These are phyloP conservation scores for Dromius quadrimaculatus DNA, from an alignment of 2,888 invertebrate genomes.

Conservation along the genomic window DNA sequence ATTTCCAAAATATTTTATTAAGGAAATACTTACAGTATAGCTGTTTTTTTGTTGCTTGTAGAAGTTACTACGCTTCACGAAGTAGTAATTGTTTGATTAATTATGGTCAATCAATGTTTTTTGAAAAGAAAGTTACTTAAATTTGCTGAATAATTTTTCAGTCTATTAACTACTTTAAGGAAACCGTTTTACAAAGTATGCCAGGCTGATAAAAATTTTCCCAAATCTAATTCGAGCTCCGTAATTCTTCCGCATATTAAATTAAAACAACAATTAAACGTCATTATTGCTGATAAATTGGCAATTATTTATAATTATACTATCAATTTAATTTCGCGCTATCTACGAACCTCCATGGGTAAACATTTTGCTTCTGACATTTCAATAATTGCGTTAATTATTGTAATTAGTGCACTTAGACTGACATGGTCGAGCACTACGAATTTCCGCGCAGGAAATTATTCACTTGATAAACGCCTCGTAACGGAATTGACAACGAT, in stretches of 20 bases:
- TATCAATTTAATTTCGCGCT: constrained; percentile 38
- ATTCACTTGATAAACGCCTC: constrained; percentile 12
- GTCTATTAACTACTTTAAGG: constrained; percentile 4
- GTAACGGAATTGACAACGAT: too few species aligned
- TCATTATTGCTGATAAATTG: constrained; percentile 50
- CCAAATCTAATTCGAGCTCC: constrained; percentile 21
- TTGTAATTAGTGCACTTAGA: constrained; percentile 49
- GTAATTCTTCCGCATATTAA: constrained; percentile 35
- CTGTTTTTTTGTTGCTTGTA: too few species aligned
- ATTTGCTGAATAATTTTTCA: constrained; percentile 14
- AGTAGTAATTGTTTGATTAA: too few species aligned
- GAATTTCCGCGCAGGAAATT: constrained; percentile 42
- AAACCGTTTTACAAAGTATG: constrained; percentile 10
- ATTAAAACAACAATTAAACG: constrained; percentile 51
- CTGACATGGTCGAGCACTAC: constrained; percentile 14
- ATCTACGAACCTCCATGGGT: constrained; percentile 14
- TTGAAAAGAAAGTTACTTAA: constrained; percentile 23
- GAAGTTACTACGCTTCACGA: too few species aligned
- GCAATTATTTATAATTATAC: constrained; percentile 48
- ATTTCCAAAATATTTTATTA: too few species aligned
- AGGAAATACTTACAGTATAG: too few species aligned
- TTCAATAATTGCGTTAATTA: constrained; percentile 51
- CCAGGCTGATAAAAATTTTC: constrained; percentile 12
- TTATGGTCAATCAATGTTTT: too few species aligned
- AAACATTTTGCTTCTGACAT: constrained; percentile 22